Evolutionary conservation across 2,113 vertebrate species (phyloP), one percentile per base, ranked within the genome.

Genomic region (Ochotona curzoniae): DNA sequence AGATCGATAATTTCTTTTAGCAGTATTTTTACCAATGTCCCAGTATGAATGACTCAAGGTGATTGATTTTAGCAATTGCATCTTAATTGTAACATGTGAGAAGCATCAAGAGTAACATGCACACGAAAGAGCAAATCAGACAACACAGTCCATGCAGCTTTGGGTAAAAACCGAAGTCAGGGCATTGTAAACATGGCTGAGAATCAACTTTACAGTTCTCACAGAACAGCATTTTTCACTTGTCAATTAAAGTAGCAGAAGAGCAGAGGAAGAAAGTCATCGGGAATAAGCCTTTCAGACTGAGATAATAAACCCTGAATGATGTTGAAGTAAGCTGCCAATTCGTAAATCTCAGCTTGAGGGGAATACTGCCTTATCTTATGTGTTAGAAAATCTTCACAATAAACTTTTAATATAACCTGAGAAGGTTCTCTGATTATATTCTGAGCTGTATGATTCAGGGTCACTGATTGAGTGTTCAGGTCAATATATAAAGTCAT

Each of bases 221-320:
- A 4, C 8, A 76, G 89, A 93, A 66, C 57, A 94, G 44, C n/a
- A 25, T 7, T 0, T 0, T 90, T 44, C 89, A 63, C 18, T 94
- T 80, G 6, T 44, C 75, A 93, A 74, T 87, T 94, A 73, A 66
- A 91, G 89, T 74, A 74, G 47, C 47, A 75, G 60, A 94, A 95
- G 92, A 82, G 83, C 76, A 84, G 74, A 6, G 85, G 64, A 75
- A 80, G 89, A 87, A 57, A 64, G 2, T 0, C 9, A 26, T 38
- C 70, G 12, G 18, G 63, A 94, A 82, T 91, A 93, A 89, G 51
- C 67, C 64, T 84, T n/a, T 28, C 57, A 93, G 13, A 32, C 54
- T 79, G 49, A 26, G 12, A 32, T 94, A 85, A 83, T 88, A 84
- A 92, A 44, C 51, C 2, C 0, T 63, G n/a, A 79, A 71, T 86